Evolutionary conservation across 2,113 vertebrate species (phyloP), one percentile per base, ranked within the genome.

Genomic region (Okapia johnstoni): DNA sequence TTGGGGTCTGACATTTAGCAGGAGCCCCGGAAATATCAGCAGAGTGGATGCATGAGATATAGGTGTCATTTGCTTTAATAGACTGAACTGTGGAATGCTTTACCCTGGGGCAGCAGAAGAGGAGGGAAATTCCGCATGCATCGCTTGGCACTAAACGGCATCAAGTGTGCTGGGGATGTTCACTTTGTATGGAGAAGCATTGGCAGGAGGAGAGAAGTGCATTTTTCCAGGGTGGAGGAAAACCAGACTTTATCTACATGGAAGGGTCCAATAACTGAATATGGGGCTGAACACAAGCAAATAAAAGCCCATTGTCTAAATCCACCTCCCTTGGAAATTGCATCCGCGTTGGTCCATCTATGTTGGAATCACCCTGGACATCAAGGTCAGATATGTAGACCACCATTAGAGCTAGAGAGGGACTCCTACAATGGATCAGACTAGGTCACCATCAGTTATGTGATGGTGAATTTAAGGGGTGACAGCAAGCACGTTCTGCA

Each of bases 11-110:
- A 26, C 28, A 21, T 48, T 13, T 15, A 54, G 58, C 2, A 13
- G 40, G 25, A n/a, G 28, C 15, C 43, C 15, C 60, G 33, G 63
- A 8, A 33, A n/a, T 55, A 21, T 7, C 25, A 21, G 58, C 48
- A 58, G 77, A n/a, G 12, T 66, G 36, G 55, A 73, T 12, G 30
- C 16, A 1, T n/a, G 40, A 48, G n/a, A 46, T 43, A 11, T 10
- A 58, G 43, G 6, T 16, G 4, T 21, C 33, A 5, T 28, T 5
- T 0, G 0, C 46, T 9, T 81, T 4, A 21, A 28, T 3, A 73
- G 57, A 26, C n/a, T 77, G 23, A 11, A 40, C 19, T 15, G 30
- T 30, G 70, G 48, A 40, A 46, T 46, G 25, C 36, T 36, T 33
- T 19, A 26, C 16, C 2, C 33, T 26, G 43, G 88, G 79, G 30